Evolutionary conservation across 2,888 invertebrate species (phyloP).

Genomic region (Plagodis pulveraria): DNA sequence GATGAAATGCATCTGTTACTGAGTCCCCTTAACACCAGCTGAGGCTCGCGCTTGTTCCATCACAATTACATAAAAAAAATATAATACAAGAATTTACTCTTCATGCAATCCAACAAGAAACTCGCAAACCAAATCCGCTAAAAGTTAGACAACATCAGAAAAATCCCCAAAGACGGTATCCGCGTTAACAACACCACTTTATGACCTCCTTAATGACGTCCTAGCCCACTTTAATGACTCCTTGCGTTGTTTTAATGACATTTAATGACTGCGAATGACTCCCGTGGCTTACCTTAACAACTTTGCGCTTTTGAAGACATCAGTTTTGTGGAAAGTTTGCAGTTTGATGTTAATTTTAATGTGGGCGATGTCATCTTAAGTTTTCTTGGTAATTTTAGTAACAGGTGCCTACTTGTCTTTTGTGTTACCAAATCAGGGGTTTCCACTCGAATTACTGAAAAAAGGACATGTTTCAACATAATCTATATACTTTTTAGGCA

Average conservation of each 20-base stretch:
- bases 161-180: conserved; percentile 34
- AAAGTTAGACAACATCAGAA: conserved; percentile 28
- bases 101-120: no score
- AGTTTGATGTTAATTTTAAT: conserved; percentile 22
- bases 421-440: no score
- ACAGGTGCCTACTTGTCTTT: no score
- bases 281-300: conserved; percentile 56
- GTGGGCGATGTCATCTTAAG: not conserved
- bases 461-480: no score
- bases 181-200: conserved; percentile 34
- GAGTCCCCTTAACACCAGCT: no score
- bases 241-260: conserved; percentile 62
- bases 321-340: conserved; percentile 5
- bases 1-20: no score
- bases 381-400: not conserved
- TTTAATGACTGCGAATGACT: conserved; percentile 66
- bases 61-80: no score
- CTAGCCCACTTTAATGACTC: conserved; percentile 64
- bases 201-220: conserved; percentile 56
- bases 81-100: not conserved
- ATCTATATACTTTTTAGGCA: no score
- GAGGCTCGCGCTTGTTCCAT: no score
- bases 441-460: no score
- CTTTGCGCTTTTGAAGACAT: conserved; percentile 50
- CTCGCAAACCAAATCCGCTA: conserved; percentile 16